Conservation (phyloP, 1,140 invertebrate species). For the Anadara kagoshimensis region DNA sequence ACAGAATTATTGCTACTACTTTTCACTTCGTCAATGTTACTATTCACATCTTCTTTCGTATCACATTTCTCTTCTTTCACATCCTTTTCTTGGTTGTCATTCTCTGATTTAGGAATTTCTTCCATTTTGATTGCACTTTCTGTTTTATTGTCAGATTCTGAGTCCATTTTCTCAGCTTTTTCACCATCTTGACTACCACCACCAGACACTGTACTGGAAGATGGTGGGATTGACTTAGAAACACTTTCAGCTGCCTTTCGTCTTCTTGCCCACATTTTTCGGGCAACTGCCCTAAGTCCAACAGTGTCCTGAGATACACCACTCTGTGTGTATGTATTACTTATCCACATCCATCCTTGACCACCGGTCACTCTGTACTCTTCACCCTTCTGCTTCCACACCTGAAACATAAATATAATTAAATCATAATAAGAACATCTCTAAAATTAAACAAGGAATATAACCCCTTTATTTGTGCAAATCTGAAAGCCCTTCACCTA, state of each 20-base stretch:
- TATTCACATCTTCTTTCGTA: slow-evolving; percentile 27
- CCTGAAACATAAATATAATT: slow-evolving; percentile 45
- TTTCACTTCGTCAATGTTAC: neutral
- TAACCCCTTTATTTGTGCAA: too few species aligned
- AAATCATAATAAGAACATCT: neutral
- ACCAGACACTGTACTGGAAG: neutral
- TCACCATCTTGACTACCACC: slow-evolving; percentile 25
- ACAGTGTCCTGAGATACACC: slow-evolving; percentile 60
- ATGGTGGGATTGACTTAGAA: neutral
- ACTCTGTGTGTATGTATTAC: slow-evolving; percentile 67
- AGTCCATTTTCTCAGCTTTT: slow-evolving; percentile 18
- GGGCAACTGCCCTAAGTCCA: slow-evolving; percentile 65
- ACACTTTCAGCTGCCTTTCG: slow-evolving; percentile 39
- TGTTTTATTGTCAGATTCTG: slow-evolving; percentile 20
- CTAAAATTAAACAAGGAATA: too few species aligned
- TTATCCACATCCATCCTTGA: slow-evolving; percentile 96
- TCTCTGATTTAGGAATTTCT: slow-evolving; percentile 3
- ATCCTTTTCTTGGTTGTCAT: slow-evolving; percentile 4
- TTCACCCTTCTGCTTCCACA: slow-evolving; percentile 96
- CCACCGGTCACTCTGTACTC: slow-evolving; percentile 96
- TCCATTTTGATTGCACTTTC: slow-evolving; percentile 14
- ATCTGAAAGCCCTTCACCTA: too few species aligned
- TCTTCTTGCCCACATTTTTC: slow-evolving; percentile 49
- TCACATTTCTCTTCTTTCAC: neutral
- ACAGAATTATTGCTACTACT: neutral